Evolutionary conservation across 2,797 vertebrate species (phyloP), one percentile per base, ranked within the genome.

Genomic region (Pagetopsis macropterus): DNA sequence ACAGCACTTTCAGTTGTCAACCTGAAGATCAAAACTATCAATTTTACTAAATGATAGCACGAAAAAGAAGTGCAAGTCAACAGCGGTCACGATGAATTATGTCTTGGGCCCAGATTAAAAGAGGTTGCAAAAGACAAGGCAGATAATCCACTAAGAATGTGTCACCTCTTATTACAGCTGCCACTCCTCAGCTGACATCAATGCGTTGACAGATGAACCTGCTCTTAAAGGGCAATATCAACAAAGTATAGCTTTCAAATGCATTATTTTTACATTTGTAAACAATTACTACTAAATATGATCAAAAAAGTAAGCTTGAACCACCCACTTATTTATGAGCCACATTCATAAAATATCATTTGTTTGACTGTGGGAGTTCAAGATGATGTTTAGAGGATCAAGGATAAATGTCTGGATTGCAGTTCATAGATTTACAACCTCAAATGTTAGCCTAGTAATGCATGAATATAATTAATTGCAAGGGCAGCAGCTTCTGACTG

Each of bases 141-240:
- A 81, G 78, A 87, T 84, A 88, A 90, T 89, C 88, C 83, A 79
- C 78, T 66, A 56, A 90, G 78, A 91, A 84, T 81, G 75, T 91
- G 88, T 87, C 88, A 75, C 79, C 82, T 87, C 76, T 85, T 76
- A 90, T 91, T 84, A 86, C 71, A 78, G 77, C 77, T 68, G 79
- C 85, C 86, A 89, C 78, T 88, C 65, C 72, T 87, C 77, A 45
- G 76, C 60, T 64, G 66, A 79, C 79, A 89, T 90, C 81, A 79
- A 43, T 23, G 79, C 72, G 82, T 37, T 64, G 85, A 88, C 81
- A 84, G 83, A 87, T 76, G 65, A 85, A 85, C 78, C 72, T 72
- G 73, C 78, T 83, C 73, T 84, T 75, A 79, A 70, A 27, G 68
- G 70, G 69, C 52, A 78, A 79, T n/a, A 68, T 63, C 52, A 15